Conservation (phyloP, 2,113 vertebrate genomes). For the Pituophis catenifer region DNA sequence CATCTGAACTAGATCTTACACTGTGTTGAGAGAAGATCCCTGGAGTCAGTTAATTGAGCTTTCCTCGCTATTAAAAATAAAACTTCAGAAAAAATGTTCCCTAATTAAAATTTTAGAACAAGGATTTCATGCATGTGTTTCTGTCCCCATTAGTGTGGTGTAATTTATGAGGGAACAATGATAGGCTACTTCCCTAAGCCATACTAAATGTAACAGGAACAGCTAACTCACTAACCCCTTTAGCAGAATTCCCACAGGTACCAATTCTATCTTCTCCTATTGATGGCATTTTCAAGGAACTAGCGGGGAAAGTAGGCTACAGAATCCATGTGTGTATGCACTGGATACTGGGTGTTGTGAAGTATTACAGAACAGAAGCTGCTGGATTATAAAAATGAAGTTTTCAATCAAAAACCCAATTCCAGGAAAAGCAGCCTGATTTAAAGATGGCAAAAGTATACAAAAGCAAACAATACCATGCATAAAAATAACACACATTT, state of each 20-base stretch:
- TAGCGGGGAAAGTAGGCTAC: background rate
- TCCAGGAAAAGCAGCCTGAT: background rate
- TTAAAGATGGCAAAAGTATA: background rate
- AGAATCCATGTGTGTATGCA: background rate
- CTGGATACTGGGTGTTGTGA: background rate
- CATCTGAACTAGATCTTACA: background rate
- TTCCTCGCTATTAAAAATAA: background rate
- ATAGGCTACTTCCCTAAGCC: background rate
- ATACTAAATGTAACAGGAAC: background rate
- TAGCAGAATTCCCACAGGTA: background rate
- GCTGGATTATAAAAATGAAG: rapidly evolving
- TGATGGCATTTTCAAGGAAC: background rate
- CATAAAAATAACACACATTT: background rate
- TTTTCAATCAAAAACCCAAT: background rate
- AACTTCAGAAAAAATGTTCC: conserved; percentile 29
- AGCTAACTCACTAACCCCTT: background rate
- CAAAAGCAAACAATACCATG: background rate
- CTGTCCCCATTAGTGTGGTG: background rate
- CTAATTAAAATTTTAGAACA: conserved; percentile 19
- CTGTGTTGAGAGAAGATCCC: conserved; percentile 36
- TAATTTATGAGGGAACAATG: background rate
- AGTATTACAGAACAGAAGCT: background rate
- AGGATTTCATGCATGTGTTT: background rate
- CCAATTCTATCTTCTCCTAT: background rate
- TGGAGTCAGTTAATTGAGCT: conserved; percentile 18